These are phyloP conservation scores for Aphaenogaster rudis DNA, from an alignment of 1,140 invertebrate species.

Conservation along the genomic window DNA sequence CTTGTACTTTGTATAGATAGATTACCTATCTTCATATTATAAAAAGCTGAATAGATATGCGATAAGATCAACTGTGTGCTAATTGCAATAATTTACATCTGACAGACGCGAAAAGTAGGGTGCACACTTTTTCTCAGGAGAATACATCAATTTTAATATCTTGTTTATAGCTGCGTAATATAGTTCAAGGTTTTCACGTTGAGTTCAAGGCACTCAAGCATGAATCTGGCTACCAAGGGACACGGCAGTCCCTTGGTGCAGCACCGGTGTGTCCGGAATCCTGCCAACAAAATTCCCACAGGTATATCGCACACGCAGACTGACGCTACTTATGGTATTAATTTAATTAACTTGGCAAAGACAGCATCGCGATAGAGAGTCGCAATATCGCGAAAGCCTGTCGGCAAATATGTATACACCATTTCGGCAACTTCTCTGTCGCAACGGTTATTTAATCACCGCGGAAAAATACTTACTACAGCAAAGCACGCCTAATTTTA, in stretches of 20 bases:
- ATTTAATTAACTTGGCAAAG: conserved; percentile 56
- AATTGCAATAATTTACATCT: background rate
- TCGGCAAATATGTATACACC: background rate
- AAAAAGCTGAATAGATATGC: background rate
- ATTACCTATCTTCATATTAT: background rate
- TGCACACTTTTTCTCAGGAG: background rate
- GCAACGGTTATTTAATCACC: background rate
- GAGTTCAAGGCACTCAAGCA: conserved; percentile 25
- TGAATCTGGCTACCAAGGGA: conserved; percentile 33
- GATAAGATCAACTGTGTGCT: background rate
- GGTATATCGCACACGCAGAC: conserved; percentile 16
- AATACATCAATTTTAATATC: conserved; percentile 17
- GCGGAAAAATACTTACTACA: no score
- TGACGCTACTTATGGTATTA: conserved; percentile 27
- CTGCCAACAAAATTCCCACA: conserved; percentile 38
- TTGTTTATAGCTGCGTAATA: background rate
- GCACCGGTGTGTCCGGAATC: background rate
- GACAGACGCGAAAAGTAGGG: background rate
- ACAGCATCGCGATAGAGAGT: background rate
- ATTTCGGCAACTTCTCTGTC: background rate
- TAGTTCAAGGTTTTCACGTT: conserved; percentile 47
- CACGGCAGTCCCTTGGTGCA: background rate
- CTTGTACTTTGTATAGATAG: background rate
- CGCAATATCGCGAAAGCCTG: background rate
- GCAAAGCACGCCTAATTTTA: background rate